phyloP scores from a whole-genome alignment of 23 tunicate genomes.

The Halocynthia roretzi region DNA sequence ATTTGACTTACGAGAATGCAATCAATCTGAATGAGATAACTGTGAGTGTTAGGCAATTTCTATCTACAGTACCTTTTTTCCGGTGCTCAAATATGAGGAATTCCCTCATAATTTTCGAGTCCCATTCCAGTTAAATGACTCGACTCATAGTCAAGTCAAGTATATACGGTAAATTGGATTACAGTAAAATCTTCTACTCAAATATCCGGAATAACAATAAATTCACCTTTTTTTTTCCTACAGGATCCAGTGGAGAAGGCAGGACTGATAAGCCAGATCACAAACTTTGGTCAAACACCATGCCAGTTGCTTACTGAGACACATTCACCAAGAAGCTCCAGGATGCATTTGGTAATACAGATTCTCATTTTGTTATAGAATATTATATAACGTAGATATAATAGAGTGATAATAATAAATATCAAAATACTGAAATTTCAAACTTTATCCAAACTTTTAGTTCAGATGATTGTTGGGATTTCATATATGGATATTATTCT shows the following conservation, averaged over 20 bases:
- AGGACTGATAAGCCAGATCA: conserved; percentile 74
- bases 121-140: not conserved
- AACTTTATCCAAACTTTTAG: no score
- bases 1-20: conserved; percentile 84
- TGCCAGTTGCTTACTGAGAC: conserved; percentile 76
- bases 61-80: not conserved
- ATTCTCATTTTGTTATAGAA: not conserved
- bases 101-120: not conserved
- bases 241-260: conserved; percentile 78
- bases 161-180: no score
- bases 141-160: not conserved
- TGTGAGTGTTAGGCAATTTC: conserved; percentile 14
- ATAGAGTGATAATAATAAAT: no score
- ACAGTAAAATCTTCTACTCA: not conserved
- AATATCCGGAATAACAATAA: not conserved
- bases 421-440: no score
- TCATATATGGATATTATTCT: no score
- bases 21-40: conserved; percentile 59
- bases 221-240: conserved; percentile 1
- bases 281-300: conserved; percentile 96
- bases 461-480: no score
- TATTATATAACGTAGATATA: not conserved
- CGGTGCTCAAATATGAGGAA: not conserved
- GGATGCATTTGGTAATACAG: conserved; percentile 72
- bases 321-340: conserved; percentile 87